A percentile compares a stretch with the other conserved stretches of the same genome.
Evolutionary conservation across 2,888 invertebrate genomes (phyloP).

Genomic region (Catocala fraxini): DNA sequence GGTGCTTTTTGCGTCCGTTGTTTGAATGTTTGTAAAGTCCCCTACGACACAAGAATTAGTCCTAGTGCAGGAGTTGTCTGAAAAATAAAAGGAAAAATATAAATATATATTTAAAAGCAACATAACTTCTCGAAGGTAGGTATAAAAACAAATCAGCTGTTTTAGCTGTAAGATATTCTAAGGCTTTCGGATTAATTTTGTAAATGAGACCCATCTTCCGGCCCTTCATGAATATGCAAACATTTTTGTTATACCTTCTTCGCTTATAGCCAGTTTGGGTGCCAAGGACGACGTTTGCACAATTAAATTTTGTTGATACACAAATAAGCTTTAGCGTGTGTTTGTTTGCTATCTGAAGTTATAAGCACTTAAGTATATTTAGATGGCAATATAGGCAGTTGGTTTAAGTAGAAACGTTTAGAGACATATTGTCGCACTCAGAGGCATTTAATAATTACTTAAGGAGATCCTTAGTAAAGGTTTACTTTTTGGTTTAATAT

Average conservation of each 20-base stretch:
- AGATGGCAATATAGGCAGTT: not conserved
- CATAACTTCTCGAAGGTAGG: conserved; percentile 27
- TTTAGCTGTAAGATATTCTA: conserved; percentile 33
- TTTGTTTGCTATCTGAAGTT: conserved; percentile 8
- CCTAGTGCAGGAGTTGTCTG: too few relatives aligned
- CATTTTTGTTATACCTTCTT: conserved; percentile 47
- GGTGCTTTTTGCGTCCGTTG: too few relatives aligned
- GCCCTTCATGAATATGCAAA: conserved; percentile 66
- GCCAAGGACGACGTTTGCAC: conserved; percentile 10
- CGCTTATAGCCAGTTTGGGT: conserved; percentile 22
- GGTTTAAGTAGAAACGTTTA: too few relatives aligned
- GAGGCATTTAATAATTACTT: too few relatives aligned
- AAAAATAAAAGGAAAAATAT: too few relatives aligned
- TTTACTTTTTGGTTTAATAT: too few relatives aligned
- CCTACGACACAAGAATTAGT: too few relatives aligned
- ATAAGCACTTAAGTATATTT: not conserved
- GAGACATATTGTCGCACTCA: too few relatives aligned
- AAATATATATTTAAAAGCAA: too few relatives aligned
- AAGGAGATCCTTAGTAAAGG: too few relatives aligned
- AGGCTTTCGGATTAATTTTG: conserved; percentile 64
- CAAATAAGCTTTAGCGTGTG: conserved; percentile 9
- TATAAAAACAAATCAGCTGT: conserved; percentile 52
- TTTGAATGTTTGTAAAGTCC: too few relatives aligned
- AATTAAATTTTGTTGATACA: conserved; percentile 21
- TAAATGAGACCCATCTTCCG: conserved; percentile 60